Evolutionary conservation across 2,888 invertebrate species (phyloP).

Genomic region (Andrena dorsata): DNA sequence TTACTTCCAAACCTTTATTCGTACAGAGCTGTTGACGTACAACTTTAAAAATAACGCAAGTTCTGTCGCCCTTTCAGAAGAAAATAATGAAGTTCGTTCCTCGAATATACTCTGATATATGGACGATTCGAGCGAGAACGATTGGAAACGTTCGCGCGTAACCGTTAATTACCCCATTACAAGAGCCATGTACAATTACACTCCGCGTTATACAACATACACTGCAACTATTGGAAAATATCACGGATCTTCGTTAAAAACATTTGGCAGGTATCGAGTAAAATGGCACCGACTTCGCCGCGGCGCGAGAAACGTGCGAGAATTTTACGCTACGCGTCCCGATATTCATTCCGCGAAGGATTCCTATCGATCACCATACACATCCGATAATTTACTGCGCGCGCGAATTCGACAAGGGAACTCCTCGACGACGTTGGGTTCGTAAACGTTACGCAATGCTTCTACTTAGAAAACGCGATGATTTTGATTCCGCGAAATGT

Average conservation of each 20-base stretch:
- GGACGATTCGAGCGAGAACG: constrained; percentile 76
- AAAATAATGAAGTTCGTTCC: constrained; percentile 71
- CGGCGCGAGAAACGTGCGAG: background rate
- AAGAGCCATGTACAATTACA: constrained; percentile 61
- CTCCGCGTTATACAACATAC: constrained; percentile 61
- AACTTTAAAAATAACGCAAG: constrained; percentile 74
- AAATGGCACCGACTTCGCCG: constrained; percentile 39
- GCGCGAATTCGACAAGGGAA: constrained; percentile 42
- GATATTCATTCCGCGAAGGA: background rate
- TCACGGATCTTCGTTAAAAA: constrained; percentile 52
- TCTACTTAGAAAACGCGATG: constrained; percentile 43
- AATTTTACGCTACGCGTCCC: background rate
- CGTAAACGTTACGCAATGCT: constrained; percentile 38
- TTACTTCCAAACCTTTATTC: constrained; percentile 75
- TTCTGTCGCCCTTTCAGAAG: constrained; percentile 68
- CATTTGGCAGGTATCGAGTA: constrained; percentile 39
- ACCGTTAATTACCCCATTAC: constrained; percentile 39
- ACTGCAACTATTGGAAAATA: constrained; percentile 48
- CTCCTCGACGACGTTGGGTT: constrained; percentile 20
- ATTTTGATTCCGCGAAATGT: constrained; percentile 25
- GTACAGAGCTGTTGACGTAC: constrained; percentile 72
- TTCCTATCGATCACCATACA: constrained; percentile 1
- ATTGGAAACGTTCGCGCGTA: constrained; percentile 67
- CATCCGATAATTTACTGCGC: constrained; percentile 12
- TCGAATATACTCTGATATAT: constrained; percentile 57